Evolutionary conservation across 2,797 vertebrate genomes (phyloP), one percentile per base, ranked within the genome.

Genomic region (Epinephelus malabaricus): DNA sequence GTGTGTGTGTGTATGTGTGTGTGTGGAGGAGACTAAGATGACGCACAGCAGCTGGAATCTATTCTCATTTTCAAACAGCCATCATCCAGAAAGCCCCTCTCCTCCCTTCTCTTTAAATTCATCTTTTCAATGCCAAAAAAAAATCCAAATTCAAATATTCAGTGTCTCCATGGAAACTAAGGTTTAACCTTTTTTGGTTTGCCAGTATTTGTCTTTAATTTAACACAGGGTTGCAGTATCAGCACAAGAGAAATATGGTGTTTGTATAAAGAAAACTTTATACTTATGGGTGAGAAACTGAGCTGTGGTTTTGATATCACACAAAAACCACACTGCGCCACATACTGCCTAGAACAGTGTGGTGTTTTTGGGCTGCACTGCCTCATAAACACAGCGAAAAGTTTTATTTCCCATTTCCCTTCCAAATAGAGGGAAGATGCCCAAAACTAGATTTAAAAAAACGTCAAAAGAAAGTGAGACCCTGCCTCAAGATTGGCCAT

Each of bases 11-110:
- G 30, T 34, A 7, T 34, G 30, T 34, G 30, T 23, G 27, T 68
- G 81, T 70, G 23, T 47, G 58, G 0, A 55, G 60, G 74, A 46
- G 81, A 74, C 7, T 15, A 15, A 62, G 66, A 86, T 92, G 93
- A 94, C 78, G 83, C 86, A 89, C 76, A 54, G 79, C 92, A 90
- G 88, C 88, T 92, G 91, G 92, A 94, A 91, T 94, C 86, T 91
- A 78, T 91, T 93, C 86, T 86, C 77, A 53, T 79, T 88, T 76
- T 88, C 61, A 88, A 85, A 79, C 58, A 43, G 78, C 66, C 69
- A 65, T 84, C 86, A 83, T 68, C 79, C 71, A 78, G 49, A 92
- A 74, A 81, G 62, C 76, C 70, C 71, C 59, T 89, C 68, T 86
- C 80, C 84, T 88, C 85, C 86, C 83, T 78, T 75, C 81, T 73